Evolutionary conservation across 2,797 vertebrate genomes (phyloP), one percentile per base, ranked within the genome.

Genomic region (Cetoscarus ocellatus): DNA sequence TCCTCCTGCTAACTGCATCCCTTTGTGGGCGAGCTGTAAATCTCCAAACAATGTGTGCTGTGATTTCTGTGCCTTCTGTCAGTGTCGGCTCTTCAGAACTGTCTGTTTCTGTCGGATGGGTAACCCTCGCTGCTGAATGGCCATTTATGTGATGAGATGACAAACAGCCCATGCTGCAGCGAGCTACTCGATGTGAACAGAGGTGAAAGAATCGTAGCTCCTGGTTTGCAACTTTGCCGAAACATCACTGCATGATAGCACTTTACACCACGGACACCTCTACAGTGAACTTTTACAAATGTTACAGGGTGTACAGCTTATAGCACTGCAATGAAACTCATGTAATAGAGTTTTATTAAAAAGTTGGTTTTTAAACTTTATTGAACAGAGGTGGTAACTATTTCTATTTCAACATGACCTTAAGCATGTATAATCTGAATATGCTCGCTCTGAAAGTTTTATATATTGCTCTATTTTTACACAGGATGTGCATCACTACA

Each of bases 51-150:
- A 80, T 0, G 90, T 94, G 5, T 98, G 97, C 86, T 98, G 97
- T 40, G 92, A 96, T 39, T 92, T 90, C 57, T 98, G 97, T 27
- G 95, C 96, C 48, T 88, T 95, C 71, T 98, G 97, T 87, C 92
- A 94, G 48, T 97, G 96, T 66, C 94, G 94, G 48, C 83, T 96
- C 81, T 96, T 97, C 80, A 88, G 91, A 60, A 96, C 95, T 1
- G 83, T 91, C 38, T 96, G 96, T 73, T 90, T 77, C 86, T 97
- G 97, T 83, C 92, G 92, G 0, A 95, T 96, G 88, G 91, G 96
- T 8, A 95, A 94, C 72, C 94, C 93, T 7, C 82, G 80, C 65
- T 98, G 96, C 90, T 98, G 85, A 95, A 8, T n/a, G 6, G 47
- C 44, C 43, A 5, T 15, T 64, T 35, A 47, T 17, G 3, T 3